A percentile compares a stretch with the other conserved stretches of the same genome.
These are phyloP conservation scores for Isaurus tuberculatus DNA, from an alignment of 92 coral and sea anemone genomes.

Conservation along the genomic window DNA sequence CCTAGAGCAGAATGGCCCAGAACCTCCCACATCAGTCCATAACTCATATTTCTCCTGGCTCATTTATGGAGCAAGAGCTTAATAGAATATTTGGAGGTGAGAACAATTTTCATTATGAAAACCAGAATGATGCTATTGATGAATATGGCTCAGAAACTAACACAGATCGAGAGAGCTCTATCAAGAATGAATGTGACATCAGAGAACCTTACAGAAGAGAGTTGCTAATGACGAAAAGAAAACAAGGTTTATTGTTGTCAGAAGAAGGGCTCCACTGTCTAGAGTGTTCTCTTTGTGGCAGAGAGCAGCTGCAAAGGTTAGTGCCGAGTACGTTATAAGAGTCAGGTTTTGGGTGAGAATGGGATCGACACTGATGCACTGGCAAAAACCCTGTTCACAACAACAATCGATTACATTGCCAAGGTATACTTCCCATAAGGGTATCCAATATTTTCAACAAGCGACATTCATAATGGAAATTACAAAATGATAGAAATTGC, in stretches of 20 bases:
- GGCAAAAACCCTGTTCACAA: neutral
- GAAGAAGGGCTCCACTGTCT: slow-evolving; percentile 5
- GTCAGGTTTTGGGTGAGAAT: neutral
- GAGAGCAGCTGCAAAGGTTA: neutral
- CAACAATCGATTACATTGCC: neutral
- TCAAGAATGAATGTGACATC: slow-evolving; percentile 41
- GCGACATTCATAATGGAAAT: too few species aligned
- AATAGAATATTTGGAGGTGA: slow-evolving; percentile 40
- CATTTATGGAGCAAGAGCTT: slow-evolving; percentile 45
- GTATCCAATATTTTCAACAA: too few species aligned
- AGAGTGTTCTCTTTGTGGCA: slow-evolving; percentile 9
- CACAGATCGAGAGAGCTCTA: slow-evolving; percentile 1
- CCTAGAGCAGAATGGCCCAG: slow-evolving; percentile 30
- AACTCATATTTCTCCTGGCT: slow-evolving; percentile 38
- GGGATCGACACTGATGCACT: neutral
- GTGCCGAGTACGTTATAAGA: slow-evolving; percentile 3
- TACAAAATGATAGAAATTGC: neutral
- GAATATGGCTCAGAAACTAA: slow-evolving; percentile 8
- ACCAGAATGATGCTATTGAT: slow-evolving; percentile 21
- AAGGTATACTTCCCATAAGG: neutral
- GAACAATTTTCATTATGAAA: slow-evolving; percentile 35
- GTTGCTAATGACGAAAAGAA: slow-evolving; percentile 36
- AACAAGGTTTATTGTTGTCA: slow-evolving; percentile 8
- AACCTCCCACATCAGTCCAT: slow-evolving; percentile 16
- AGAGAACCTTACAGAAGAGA: slow-evolving; percentile 41